Evolutionary conservation across 53 echinoderm and acorn worm genomes (phyloP).

Genomic region (Actinopyga echinites): DNA sequence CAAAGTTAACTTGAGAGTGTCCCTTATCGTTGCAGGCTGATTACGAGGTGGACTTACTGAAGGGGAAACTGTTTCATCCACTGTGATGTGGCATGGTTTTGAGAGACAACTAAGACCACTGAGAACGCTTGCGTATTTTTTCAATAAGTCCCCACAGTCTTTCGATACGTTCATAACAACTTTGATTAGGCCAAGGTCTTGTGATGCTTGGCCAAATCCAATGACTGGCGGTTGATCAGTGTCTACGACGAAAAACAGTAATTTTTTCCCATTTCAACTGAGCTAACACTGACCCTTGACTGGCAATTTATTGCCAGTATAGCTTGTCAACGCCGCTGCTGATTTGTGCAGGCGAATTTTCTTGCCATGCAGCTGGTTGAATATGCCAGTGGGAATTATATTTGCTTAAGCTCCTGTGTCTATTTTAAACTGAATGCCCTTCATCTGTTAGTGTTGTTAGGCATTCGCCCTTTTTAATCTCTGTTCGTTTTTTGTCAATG

Average conservation of each 20-base stretch:
- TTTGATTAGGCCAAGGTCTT: background rate
- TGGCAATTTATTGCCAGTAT: constrained; percentile 13
- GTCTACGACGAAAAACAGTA: background rate
- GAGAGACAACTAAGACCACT: constrained; percentile 47
- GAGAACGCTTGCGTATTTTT: constrained; percentile 25
- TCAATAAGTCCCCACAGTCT: background rate
- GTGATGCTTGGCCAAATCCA: background rate
- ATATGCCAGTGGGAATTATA: no score
- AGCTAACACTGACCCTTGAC: constrained; percentile 9
- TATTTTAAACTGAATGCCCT: constrained; percentile 45
- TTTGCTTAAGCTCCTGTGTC: constrained; percentile 62
- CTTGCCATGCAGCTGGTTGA: background rate
- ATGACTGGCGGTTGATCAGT: constrained; percentile 1
- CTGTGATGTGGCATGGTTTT: constrained; percentile 19
- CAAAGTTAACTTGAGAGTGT: constrained; percentile 35
- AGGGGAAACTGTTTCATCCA: constrained; percentile 50
- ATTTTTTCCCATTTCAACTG: background rate
- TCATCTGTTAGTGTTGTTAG: constrained; percentile 15
- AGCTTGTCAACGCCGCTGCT: constrained; percentile 20
- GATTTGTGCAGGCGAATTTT: background rate
- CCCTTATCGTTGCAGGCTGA: constrained; percentile 51
- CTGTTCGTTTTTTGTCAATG: background rate
- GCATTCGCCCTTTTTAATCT: background rate
- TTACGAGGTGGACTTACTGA: constrained; percentile 58
- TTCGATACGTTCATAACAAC: constrained; percentile 18